Evolutionary conservation across 23 tunicate genomes (phyloP), one percentile per base, ranked within the genome.

Genomic region (Botrylloides violaceus): DNA sequence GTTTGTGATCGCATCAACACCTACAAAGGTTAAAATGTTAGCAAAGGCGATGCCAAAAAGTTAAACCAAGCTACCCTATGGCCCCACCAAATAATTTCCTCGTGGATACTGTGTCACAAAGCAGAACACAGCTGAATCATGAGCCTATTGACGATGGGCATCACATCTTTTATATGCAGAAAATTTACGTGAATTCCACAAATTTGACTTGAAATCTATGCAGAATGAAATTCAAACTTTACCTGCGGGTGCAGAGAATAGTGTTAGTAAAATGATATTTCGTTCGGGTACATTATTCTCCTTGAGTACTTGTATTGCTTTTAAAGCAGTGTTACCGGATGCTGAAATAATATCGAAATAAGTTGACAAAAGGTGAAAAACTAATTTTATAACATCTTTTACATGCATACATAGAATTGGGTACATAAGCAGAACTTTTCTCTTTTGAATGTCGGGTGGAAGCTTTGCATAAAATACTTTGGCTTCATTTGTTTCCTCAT

Each of bases 381-480:
- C 15, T 12, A 22, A 60, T 20, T 9, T 22, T 22, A 20, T 22
- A 60, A 22, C n/a, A 22, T 20, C 66, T 9, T 12, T 9, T 6
- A 26, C 28, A n/a, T 22, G 23, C 86, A 35, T 66, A 73, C 86
- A 81, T 34, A 87, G 57, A 22, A 95, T 95, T 2, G 99, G 99
- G 59, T 95, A 95, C 99, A 95, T 95, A 20, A 95, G 81, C 66
- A 95, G 37, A 15, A 95, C 99, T 27, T 63, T 87, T 47, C 96
- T 81, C 34, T 63, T 71, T 24, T 77, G 48, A 36, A 95, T 84
- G 70, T 95, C 96, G 43, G 86, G 96, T 0, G 99, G 99, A 9
- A 95, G 79, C 70, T 95, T 95, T 24, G 96, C 99, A 76, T 95
- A 95, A 64, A 78, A 95, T 20, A 95, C 91, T 83, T 95, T 90